These are phyloP conservation scores for Lissocephala sabroskyi DNA, from an alignment of 2,888 invertebrate genomes.

Conservation along the genomic window DNA sequence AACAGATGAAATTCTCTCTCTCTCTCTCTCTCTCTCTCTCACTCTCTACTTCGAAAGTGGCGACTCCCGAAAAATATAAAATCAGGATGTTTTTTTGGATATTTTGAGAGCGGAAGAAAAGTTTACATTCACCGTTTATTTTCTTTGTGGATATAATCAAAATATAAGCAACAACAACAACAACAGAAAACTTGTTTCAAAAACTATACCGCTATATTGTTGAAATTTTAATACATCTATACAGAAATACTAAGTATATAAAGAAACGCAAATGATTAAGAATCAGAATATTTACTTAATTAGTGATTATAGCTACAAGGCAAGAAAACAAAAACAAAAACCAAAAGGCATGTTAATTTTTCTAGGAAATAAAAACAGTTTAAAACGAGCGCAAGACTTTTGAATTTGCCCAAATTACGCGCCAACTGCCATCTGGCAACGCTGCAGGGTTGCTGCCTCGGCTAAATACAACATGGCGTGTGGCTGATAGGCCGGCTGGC, in stretches of 20 bases:
- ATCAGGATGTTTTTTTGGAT: too few relatives aligned
- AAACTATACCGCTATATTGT: slow-evolving; percentile 22
- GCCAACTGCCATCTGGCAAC: neutral
- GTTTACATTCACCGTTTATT: neutral
- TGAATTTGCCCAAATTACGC: neutral
- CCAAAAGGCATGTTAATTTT: slow-evolving; percentile 54
- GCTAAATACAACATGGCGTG: too few relatives aligned
- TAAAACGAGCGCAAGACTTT: slow-evolving; percentile 30
- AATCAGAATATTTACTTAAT: slow-evolving; percentile 56
- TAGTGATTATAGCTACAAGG: slow-evolving; percentile 44
- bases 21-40: too few relatives aligned
- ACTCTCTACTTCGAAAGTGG: slow-evolving; percentile 14
- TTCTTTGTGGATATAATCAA: too few relatives aligned
- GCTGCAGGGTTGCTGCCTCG: slow-evolving; percentile 14
- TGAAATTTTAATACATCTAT: slow-evolving; percentile 1
- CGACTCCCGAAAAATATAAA: slow-evolving; percentile 21
- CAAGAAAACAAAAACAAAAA: slow-evolving; percentile 39
- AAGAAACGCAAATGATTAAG: slow-evolving; percentile 13
- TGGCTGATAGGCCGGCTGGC: too few relatives aligned
- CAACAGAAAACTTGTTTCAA: slow-evolving; percentile 1
- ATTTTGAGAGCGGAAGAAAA: slow-evolving; percentile 5
- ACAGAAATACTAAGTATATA: too few relatives aligned
- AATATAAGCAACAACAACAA: too few relatives aligned
- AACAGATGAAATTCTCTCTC: slow-evolving; percentile 4
- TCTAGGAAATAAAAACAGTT: slow-evolving; percentile 59